A percentile compares a stretch with the other conserved stretches of the same genome.
These are phyloP conservation scores for Chloroclysta siterata DNA, from an alignment of 2,888 invertebrate species.

Conservation along the genomic window DNA sequence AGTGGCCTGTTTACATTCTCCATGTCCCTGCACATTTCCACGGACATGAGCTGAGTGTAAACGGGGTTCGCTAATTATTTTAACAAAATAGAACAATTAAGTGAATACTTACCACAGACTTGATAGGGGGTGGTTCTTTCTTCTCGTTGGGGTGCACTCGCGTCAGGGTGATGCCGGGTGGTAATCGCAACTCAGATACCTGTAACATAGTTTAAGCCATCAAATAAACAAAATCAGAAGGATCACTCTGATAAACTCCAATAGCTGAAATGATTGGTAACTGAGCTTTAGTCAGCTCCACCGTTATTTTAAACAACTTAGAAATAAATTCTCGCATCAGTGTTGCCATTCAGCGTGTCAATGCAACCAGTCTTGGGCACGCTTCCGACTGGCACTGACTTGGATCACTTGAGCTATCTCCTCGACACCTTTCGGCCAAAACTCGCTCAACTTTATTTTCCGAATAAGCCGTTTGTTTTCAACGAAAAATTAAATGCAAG, in stretches of 20 bases:
- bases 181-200: constrained; percentile 87
- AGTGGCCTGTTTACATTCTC: too few species aligned
- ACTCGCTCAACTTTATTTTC: too few species aligned
- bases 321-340: too few species aligned
- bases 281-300: not conserved
- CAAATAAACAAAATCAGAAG: not conserved
- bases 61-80: too few species aligned
- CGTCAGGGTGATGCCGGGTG: constrained; percentile 92
- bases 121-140: constrained; percentile 66
- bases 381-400: too few species aligned
- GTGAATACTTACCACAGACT: constrained; percentile 67
- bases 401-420: too few species aligned
- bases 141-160: constrained; percentile 86
- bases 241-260: not conserved
- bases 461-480: not conserved
- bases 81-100: not conserved
- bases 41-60: too few species aligned
- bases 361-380: too few species aligned
- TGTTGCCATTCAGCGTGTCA: too few species aligned
- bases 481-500: not conserved
- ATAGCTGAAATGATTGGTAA: not conserved
- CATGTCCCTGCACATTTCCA: too few species aligned
- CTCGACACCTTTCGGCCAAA: too few species aligned
- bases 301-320: too few species aligned
- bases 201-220: constrained; percentile 38